A percentile compares a stretch with the other conserved stretches of the same genome.
Conservation (phyloP, 2,888 invertebrate genomes). For the Anorthoa munda region DNA sequence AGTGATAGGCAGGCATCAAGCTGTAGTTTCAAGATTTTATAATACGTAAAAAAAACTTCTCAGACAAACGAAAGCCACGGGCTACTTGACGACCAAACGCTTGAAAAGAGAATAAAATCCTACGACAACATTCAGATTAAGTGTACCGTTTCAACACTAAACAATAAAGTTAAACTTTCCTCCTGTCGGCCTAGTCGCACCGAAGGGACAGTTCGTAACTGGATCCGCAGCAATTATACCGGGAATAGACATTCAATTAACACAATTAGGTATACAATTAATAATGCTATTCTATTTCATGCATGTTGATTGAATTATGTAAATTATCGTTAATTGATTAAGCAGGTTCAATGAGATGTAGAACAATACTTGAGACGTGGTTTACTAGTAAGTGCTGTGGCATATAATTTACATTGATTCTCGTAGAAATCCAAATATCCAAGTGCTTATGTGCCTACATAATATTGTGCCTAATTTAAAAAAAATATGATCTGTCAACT, state of each 20-base stretch:
- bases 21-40: too few species aligned
- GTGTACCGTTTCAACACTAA: neutral
- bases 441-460: too few species aligned
- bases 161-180: conserved; percentile 16
- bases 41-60: too few species aligned
- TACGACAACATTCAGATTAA: neutral
- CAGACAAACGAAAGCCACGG: too few species aligned
- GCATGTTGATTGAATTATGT: conserved; percentile 40
- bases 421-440: neutral
- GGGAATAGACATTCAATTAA: conserved; percentile 42
- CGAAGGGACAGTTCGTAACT: conserved; percentile 30
- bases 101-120: neutral
- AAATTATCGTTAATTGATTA: conserved; percentile 45
- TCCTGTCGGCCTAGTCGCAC: neutral
- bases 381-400: conserved; percentile 6
- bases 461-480: too few species aligned
- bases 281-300: conserved; percentile 26
- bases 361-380: neutral
- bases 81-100: too few species aligned
- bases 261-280: conserved; percentile 25
- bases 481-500: too few species aligned
- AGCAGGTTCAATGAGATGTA: conserved; percentile 33
- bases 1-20: too few species aligned
- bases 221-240: conserved; percentile 27
- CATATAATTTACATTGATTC: neutral